phyloP scores from a whole-genome alignment of 2,888 invertebrate species.

The Hypomecis punctinalis region DNA sequence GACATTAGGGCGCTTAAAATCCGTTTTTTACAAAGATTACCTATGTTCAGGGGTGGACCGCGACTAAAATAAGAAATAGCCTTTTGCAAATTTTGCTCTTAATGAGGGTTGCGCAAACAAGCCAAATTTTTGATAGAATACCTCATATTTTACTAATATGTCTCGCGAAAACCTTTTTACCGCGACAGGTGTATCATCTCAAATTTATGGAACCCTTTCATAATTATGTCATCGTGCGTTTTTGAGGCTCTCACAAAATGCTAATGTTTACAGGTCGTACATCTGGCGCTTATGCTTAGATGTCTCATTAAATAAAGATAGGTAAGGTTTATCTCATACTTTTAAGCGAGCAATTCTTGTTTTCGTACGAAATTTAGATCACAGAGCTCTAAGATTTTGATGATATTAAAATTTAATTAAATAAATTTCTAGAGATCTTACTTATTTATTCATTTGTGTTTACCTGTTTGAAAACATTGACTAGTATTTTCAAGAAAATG shows the following conservation, averaged over 20 bases:
- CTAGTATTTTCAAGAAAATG: too few relatives aligned
- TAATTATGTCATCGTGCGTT: slow-evolving; percentile 25
- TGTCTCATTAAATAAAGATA: slow-evolving; percentile 32
- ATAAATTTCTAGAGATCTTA: too few relatives aligned
- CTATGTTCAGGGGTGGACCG: too few relatives aligned
- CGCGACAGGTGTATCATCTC: slow-evolving; percentile 22
- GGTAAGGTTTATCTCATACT: neutral
- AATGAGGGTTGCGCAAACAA: neutral
- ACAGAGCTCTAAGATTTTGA: too few relatives aligned
- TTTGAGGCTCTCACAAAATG: slow-evolving; percentile 32
- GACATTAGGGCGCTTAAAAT: too few relatives aligned
- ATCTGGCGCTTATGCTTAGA: slow-evolving; percentile 35
- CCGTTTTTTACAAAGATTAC: too few relatives aligned
- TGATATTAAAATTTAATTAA: too few relatives aligned
- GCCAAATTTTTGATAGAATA: neutral
- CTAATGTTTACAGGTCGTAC: slow-evolving; percentile 22
- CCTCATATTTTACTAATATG: neutral
- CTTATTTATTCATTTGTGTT: too few relatives aligned
- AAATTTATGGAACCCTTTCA: slow-evolving; percentile 26
- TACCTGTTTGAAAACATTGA: too few relatives aligned
- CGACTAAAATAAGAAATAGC: too few relatives aligned
- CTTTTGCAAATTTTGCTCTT: neutral
- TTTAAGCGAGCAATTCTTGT: neutral
- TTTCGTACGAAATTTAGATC: too few relatives aligned
- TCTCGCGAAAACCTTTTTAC: slow-evolving; percentile 16